phyloP scores from a whole-genome alignment of 2,888 invertebrate genomes.

The Trachelus stipa region DNA sequence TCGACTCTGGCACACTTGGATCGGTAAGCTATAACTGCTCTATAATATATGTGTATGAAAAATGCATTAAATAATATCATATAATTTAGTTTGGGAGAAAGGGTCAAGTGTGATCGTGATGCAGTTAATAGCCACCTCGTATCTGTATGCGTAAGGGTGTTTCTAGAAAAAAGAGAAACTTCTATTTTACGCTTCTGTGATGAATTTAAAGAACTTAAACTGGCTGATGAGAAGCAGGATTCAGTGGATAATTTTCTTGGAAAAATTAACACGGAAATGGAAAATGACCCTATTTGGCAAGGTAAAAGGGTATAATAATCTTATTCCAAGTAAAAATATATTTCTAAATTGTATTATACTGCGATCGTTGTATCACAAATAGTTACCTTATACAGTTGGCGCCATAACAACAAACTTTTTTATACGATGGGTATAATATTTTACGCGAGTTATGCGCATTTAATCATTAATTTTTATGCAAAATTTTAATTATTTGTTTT shows the following conservation, averaged over 20 bases:
- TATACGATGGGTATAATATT: background rate
- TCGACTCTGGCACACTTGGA: slow-evolving; percentile 79
- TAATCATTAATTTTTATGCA: background rate
- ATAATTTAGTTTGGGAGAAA: slow-evolving; percentile 68
- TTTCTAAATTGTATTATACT: background rate
- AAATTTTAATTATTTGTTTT: slow-evolving; percentile 13
- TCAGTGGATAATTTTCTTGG: slow-evolving; percentile 85
- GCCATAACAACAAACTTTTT: no score
- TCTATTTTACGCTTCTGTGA: slow-evolving; percentile 80
- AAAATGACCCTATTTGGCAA: slow-evolving; percentile 79
- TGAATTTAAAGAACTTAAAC: slow-evolving; percentile 82
- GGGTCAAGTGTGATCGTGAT: slow-evolving; percentile 77
- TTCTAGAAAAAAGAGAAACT: slow-evolving; percentile 82
- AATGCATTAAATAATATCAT: background rate
- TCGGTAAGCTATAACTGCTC: slow-evolving; percentile 64
- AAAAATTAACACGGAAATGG: slow-evolving; percentile 77
- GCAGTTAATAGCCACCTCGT: slow-evolving; percentile 81
- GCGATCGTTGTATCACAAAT: background rate
- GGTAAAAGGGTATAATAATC: slow-evolving; percentile 63
- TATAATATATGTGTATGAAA: background rate
- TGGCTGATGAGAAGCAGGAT: slow-evolving; percentile 93
- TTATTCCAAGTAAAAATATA: background rate
- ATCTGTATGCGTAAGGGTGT: slow-evolving; percentile 81
- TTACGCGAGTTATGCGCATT: background rate
- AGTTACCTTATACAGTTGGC: no score